Conservation (phyloP, 2,888 invertebrate genomes). For the Erynnis tages region DNA sequence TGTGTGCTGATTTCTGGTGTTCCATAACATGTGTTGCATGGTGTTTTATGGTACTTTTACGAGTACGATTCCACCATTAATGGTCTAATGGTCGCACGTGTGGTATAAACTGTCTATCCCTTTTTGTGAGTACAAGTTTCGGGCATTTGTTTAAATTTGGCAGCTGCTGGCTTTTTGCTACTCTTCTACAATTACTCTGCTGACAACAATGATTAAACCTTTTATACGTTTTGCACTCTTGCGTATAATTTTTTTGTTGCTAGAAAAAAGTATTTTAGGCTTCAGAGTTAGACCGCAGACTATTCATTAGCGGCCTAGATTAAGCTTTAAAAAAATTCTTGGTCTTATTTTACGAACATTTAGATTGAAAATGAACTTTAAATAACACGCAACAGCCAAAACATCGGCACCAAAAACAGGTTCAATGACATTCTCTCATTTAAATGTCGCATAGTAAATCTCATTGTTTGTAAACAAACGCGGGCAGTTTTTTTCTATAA, state of each 20-base stretch:
- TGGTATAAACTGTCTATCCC: conserved; percentile 1
- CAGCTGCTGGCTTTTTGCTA: not conserved
- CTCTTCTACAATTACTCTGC: not conserved
- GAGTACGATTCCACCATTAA: conserved; percentile 11
- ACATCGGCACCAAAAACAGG: conserved; percentile 1
- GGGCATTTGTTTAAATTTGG: not conserved
- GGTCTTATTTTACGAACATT: no score
- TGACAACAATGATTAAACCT: no score
- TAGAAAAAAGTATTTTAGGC: no score
- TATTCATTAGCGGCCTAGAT: no score
- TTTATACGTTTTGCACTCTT: no score
- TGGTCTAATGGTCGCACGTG: conserved; percentile 3
- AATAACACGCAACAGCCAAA: not conserved
- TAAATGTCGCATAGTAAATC: conserved; percentile 21
- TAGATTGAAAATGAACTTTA: not conserved
- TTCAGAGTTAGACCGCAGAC: no score
- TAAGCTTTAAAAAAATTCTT: no score
- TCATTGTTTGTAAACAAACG: conserved; percentile 40
- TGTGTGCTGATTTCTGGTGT: conserved; percentile 1
- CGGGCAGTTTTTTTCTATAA: conserved; percentile 31
- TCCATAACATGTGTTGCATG: not conserved
- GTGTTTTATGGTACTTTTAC: conserved; percentile 13
- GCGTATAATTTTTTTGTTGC: no score
- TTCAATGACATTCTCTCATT: conserved; percentile 7
- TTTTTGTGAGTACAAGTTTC: not conserved